Base-by-base conservation (phyloP, 1,140 invertebrate species). In the Drosophila pruinosa region DNA sequence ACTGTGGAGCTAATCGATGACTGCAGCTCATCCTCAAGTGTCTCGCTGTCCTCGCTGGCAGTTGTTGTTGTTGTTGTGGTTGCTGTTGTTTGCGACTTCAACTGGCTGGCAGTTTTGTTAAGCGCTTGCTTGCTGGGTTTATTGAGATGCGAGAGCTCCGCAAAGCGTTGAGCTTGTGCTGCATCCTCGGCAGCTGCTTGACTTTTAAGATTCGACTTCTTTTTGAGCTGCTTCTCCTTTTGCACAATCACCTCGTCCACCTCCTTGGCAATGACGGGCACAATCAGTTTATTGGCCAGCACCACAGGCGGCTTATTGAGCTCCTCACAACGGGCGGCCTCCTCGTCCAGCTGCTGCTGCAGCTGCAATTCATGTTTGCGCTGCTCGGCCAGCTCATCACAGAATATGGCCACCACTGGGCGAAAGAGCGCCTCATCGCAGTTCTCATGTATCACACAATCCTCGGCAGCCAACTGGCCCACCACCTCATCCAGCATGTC, bases 341-440 rank as follows among this genome's bases (percentile, higher is more conserved):
- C 52, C 3, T 88, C 65, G 7, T 75, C 38, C 22, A 26, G 36
- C 19, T 21, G 39, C 19, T 21, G 39, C 14, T 69, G 63, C 22
- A n/a, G 7, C 2, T 38, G 53, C 43, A 50, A 22, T 3, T 89
- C 68, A 7, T 81, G 41, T 12, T 78, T 74, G 0, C 63, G 47
- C 15, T 80, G 68, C 34, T 81, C 70, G 2, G 22, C 47, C 1
- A 81, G 78, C 14, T 85, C 83, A 50, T 90, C 83, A 43, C 90
- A 90, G 47, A 91, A 90, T 12, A 91, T 91, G 14, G 92, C 88
- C 7, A 94, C 92, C 31, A 94, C 92, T 2, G 94, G 94, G 6
- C 94, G 92, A 80, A 94, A 94, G 2, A 93, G 89, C 6, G 93
- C 92, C 91, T 94, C 94, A 89, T 94, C 94, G 69, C 92, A 93